Base-by-base conservation (phyloP, 2,113 vertebrate genomes). In the Spea bombifrons region DNA sequence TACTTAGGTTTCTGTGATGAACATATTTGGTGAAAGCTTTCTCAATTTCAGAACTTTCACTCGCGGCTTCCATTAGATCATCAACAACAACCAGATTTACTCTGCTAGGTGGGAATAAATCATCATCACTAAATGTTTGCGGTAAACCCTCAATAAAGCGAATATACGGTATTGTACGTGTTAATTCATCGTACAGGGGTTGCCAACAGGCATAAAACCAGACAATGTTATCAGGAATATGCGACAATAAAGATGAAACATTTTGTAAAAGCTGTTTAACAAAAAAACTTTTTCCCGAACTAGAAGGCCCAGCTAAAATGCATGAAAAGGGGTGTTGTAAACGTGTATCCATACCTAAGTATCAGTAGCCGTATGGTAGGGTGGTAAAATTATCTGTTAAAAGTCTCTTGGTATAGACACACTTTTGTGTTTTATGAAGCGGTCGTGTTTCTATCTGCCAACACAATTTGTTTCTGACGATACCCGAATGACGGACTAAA, bases 381-480 rank as follows among this genome's bases (percentile, higher is more conserved):
- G 71, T 73, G 30, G 71, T 73, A 46, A 47, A 73, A 44, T 61
- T 43, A 2, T 10, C 30, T 3, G 45, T n/a, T 0, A 73, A 44
- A 7, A 61, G 71, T 4, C 71, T 45, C 45, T 73, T 73, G 0
- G 30, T 73, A n/a, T 73, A 73, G 5, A 63, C 71, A 4, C 71
- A 73, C 71, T 61, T 73, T 61, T 47, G 44, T 1, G 55, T 61
- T 47, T 73, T 73, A 3, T 44, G 12, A 12, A 63, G 44, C 2
- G 44, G 16, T 44, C 71, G 43, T 15, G 55, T 73, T 43, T 73
- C 71, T n/a, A 73, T 73, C 30, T 73, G 53, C 71, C 55, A 73
- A 44, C 5, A 5, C 15, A 44, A 61, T 45, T 15, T 73, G 12
- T 59, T 17, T 9, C 55, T 73, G 15, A 59, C 55, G 61, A 73